These are phyloP conservation scores for Catalaphyllia jardinei DNA, from an alignment of 64 coral and sea anemone species.

Conservation along the genomic window DNA sequence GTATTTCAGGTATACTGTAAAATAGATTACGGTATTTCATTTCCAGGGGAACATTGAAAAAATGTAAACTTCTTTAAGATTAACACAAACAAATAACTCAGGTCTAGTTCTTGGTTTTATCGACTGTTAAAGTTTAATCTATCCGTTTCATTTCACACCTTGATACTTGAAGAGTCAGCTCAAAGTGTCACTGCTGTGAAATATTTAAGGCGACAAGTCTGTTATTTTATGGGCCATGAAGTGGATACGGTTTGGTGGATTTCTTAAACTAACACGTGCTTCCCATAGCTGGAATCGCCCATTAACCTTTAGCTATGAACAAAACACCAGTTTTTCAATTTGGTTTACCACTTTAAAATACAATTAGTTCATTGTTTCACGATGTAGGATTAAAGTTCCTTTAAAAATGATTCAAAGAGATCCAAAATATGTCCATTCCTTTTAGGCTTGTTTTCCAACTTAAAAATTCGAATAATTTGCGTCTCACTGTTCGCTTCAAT, in stretches of 20 bases:
- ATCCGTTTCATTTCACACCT: no score
- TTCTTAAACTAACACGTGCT: not conserved
- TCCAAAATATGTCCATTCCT: not conserved
- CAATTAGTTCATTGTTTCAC: not conserved
- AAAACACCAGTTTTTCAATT: not conserved
- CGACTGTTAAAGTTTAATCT: no score
- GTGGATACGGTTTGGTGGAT: not conserved
- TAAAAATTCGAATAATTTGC: constrained; percentile 14
- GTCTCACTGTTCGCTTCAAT: constrained; percentile 13
- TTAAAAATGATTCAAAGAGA: not conserved
- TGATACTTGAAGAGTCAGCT: not conserved
- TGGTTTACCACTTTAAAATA: not conserved
- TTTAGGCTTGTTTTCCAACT: not conserved
- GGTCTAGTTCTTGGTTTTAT: no score
- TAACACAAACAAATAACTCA: not conserved
- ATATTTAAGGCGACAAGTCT: not conserved
- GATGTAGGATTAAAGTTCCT: not conserved
- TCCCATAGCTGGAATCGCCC: not conserved
- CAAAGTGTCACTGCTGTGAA: not conserved
- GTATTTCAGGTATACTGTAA: not conserved
- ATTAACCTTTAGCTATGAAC: not conserved
- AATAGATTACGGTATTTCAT: not conserved
- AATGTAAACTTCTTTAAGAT: not conserved
- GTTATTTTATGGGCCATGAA: not conserved
- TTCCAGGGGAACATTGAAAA: not conserved